Conservation (phyloP, 2,797 vertebrate species). For the Aldrovandia affinis region DNA sequence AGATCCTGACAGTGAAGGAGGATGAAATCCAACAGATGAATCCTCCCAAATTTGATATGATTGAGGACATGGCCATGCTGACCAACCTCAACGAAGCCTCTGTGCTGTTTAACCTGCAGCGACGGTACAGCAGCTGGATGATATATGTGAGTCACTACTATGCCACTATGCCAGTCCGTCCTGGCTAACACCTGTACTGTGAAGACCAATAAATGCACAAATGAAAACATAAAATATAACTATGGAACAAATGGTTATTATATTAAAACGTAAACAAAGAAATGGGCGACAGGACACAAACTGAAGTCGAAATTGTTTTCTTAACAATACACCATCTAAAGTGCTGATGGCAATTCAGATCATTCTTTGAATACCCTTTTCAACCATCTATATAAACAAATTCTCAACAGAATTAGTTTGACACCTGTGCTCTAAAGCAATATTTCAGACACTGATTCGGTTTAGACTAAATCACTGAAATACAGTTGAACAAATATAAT, state of each 20-base stretch:
- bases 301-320: background rate
- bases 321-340: background rate
- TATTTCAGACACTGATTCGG: background rate
- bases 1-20: conserved; percentile 81
- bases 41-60: conserved; percentile 88
- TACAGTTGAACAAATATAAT: background rate
- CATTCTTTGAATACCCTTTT: background rate
- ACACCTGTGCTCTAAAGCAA: background rate
- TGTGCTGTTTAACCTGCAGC: conserved; percentile 85
- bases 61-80: conserved; percentile 93
- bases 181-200: background rate
- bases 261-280: too few species aligned
- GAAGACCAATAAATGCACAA: background rate
- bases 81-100: conserved; percentile 89
- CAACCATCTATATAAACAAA: too few species aligned
- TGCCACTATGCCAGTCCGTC: background rate
- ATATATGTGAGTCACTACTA: conserved; percentile 83
- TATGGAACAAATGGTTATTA: background rate
- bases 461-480: background rate
- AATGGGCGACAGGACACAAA: background rate
- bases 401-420: too few species aligned
- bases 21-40: conserved; percentile 86
- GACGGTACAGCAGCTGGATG: conserved; percentile 92
- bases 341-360: background rate
- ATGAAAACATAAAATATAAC: background rate